Base-by-base conservation (phyloP, 2,113 vertebrate genomes). In the Fregetta grallaria region DNA sequence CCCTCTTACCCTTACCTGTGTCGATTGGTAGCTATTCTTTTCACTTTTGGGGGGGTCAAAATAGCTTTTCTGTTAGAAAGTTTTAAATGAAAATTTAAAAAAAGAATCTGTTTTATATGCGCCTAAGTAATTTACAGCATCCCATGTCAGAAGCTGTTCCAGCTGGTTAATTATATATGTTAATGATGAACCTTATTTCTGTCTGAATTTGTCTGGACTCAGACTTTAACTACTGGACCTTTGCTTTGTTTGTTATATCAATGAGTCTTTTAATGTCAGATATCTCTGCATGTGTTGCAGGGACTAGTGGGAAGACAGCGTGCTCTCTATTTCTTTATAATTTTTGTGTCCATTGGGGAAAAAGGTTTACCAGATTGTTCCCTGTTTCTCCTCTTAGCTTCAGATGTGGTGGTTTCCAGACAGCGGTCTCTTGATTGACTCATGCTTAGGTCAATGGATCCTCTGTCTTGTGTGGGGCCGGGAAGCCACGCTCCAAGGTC, bases 111-210 rank as follows among this genome's bases (percentile, higher is more conserved):
- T 3, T 44, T 56, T 71, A 17, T 44, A 15, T 55, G 5, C 26
- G 80, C 1, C 7, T 34, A 36, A 40, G 44, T 67, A 70, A 71
- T 44, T 89, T 74, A 63, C 52, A 86, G 49, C 56, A 72, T 89
- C 73, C 56, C 47, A 50, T 77, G 29, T 73, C 73, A 80, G 72
- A 91, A 95, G 65, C 12, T 91, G 8, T 92, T 94, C 29, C 59
- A 83, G 42, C 10, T 56, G 27, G 30, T 66, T 94, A 61, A 45
- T 58, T 79, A 30, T 38, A 3, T 50, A 5, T 71, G 17, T 80
- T 84, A 58, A 58, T 78, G 61, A 56, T 36, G 50, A 95, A 77
- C 76, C 42, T 77, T 44, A 6, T 61, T 86, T 94, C n/a, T 86
- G 7, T 47, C 80, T 91, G 68, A 75, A 27, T 55, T 74, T 89